phyloP scores from a whole-genome alignment of 2,888 invertebrate species.

The Galeruca laticollis region DNA sequence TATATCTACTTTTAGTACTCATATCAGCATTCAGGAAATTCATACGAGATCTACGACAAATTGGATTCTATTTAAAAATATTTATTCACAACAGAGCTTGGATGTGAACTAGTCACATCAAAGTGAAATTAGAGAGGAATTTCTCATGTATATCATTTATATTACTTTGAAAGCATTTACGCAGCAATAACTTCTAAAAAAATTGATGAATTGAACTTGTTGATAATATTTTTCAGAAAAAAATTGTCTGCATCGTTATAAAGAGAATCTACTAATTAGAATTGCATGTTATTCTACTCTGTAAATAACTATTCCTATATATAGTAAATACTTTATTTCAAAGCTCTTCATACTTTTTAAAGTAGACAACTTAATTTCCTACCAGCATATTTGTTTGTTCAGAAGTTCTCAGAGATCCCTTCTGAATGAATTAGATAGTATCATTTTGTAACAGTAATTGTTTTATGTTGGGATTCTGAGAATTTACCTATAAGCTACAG shows the following conservation, averaged over 20 bases:
- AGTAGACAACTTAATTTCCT: too few species aligned
- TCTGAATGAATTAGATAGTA: too few species aligned
- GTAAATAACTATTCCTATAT: too few species aligned
- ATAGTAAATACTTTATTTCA: too few species aligned
- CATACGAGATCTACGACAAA: conserved; percentile 16
- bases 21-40: conserved; percentile 19
- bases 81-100: conserved; percentile 10
- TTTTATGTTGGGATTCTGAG: too few species aligned
- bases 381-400: too few species aligned
- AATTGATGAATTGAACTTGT: neutral
- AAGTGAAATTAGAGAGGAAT: conserved; percentile 21
- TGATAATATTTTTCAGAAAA: neutral
- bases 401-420: too few species aligned
- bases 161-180: neutral
- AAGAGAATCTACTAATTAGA: neutral
- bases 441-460: too few species aligned
- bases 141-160: neutral
- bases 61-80: conserved; percentile 12
- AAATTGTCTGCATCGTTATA: neutral
- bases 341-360: too few species aligned
- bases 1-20: neutral
- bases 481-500: too few species aligned
- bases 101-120: conserved; percentile 19
- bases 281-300: neutral
- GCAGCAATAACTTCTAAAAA: neutral